A percentile compares a stretch with the other conserved stretches of the same genome.
Conservation (phyloP, 2,888 invertebrate species). For the Patella pellucida region DNA sequence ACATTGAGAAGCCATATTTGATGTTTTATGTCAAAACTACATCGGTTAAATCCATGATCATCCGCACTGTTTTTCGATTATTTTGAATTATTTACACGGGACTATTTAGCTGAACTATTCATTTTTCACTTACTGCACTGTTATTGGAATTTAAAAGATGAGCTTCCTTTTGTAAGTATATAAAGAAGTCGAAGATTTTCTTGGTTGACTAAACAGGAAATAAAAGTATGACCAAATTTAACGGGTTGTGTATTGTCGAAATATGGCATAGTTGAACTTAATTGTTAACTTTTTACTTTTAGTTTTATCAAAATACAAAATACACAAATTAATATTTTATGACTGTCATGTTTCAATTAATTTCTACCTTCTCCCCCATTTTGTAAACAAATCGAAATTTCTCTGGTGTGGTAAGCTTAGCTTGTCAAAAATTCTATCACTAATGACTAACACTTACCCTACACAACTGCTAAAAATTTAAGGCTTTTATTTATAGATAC, state of each 20-base stretch:
- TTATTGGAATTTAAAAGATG: conserved; percentile 34
- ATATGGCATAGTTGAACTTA: not conserved
- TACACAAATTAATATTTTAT: no score
- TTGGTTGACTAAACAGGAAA: not conserved
- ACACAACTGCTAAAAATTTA: no score
- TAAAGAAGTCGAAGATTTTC: not conserved
- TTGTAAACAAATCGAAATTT: no score
- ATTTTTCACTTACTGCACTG: conserved; percentile 10
- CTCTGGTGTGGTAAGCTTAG: no score
- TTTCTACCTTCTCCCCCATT: no score
- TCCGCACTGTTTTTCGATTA: conserved; percentile 25
- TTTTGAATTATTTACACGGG: not conserved
- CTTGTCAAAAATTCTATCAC: no score
- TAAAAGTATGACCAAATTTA: not conserved
- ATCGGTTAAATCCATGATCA: conserved; percentile 33
- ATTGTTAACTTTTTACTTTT: not conserved
- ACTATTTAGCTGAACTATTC: conserved; percentile 9
- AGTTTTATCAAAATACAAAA: no score
- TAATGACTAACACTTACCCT: no score
- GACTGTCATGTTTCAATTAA: no score
- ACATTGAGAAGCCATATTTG: conserved; percentile 30
- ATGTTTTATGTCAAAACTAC: conserved; percentile 7
- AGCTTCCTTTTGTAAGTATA: conserved; percentile 52
- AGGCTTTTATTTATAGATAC: no score
- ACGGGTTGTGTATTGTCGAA: no score